Percentiles rank a stretch among this genome's conserved stretches.
Conservation (phyloP, 92 coral and sea anemone genomes). For the Meandrina meandrites region DNA sequence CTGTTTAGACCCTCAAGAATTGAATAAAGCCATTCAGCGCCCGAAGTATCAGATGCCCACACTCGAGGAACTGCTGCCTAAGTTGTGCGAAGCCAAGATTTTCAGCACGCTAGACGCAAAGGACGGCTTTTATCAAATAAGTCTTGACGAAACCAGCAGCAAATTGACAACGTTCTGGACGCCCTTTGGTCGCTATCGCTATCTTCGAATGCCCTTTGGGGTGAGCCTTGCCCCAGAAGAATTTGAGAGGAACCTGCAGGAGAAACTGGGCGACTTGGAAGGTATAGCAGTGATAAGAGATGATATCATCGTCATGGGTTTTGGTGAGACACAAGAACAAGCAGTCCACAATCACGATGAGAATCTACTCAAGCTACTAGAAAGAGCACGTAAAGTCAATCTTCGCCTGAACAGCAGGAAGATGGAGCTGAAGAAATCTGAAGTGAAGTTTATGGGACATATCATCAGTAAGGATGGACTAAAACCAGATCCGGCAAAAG, state of each 20-base stretch:
- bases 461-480: slow-evolving; percentile 28
- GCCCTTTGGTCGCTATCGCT: slow-evolving; percentile 52
- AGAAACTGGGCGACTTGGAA: slow-evolving; percentile 48
- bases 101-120: slow-evolving; percentile 53
- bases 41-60: slow-evolving; percentile 61
- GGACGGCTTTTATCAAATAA: slow-evolving; percentile 51
- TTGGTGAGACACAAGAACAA: slow-evolving; percentile 44
- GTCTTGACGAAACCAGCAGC: slow-evolving; percentile 59
- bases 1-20: slow-evolving; percentile 55
- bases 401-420: slow-evolving; percentile 26
- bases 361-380: slow-evolving; percentile 17
- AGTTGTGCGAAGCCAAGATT: slow-evolving; percentile 48
- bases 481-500: slow-evolving; percentile 46
- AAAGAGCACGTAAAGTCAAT: slow-evolving; percentile 31
- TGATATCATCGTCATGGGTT: slow-evolving; percentile 57
- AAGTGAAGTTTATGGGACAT: slow-evolving; percentile 50
- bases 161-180: slow-evolving; percentile 58
- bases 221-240: slow-evolving; percentile 59
- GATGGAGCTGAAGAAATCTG: slow-evolving; percentile 17
- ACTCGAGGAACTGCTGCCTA: slow-evolving; percentile 44
- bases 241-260: slow-evolving; percentile 53
- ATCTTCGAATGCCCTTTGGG: slow-evolving; percentile 60
- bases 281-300: slow-evolving; percentile 53
- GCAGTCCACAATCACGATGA: slow-evolving; percentile 25
- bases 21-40: slow-evolving; percentile 48